phyloP scores from a whole-genome alignment of 2,113 vertebrate genomes.

The Setophaga coronata region DNA sequence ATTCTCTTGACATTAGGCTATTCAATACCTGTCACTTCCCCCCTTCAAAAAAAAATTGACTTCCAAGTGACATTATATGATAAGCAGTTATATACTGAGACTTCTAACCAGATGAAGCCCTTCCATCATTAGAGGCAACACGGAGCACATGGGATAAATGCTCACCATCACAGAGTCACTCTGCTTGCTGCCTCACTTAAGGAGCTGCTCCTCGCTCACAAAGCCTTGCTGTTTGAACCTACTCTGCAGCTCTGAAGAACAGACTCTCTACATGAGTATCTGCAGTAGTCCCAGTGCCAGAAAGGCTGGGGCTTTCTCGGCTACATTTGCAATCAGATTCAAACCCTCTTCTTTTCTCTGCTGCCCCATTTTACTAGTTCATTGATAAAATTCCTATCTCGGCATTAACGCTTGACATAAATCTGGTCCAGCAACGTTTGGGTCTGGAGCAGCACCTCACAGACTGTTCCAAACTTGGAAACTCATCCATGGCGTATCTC shows the following conservation, averaged over 20 bases:
- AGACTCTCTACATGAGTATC: background rate
- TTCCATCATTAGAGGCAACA: slow-evolving; percentile 62
- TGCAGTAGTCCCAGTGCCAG: background rate
- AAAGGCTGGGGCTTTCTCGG: background rate
- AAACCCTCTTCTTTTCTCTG: background rate
- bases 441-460: background rate
- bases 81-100: slow-evolving; percentile 64
- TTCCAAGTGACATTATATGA: slow-evolving; percentile 69
- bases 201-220: background rate
- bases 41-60: slow-evolving; percentile 51
- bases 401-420: background rate
- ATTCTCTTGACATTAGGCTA: slow-evolving; percentile 65
- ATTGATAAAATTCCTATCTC: background rate
- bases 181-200: background rate
- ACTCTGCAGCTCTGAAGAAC: background rate
- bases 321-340: background rate
- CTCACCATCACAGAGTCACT: background rate
- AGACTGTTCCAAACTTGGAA: background rate
- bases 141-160: slow-evolving; percentile 20
- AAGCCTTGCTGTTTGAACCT: background rate
- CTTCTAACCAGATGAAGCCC: slow-evolving; percentile 65
- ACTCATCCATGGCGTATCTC: background rate
- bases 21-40: slow-evolving; percentile 66
- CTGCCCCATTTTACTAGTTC: background rate
- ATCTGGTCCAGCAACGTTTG: background rate